phyloP scores from a whole-genome alignment of 1,140 invertebrate species.

The Carposina sasakii region DNA sequence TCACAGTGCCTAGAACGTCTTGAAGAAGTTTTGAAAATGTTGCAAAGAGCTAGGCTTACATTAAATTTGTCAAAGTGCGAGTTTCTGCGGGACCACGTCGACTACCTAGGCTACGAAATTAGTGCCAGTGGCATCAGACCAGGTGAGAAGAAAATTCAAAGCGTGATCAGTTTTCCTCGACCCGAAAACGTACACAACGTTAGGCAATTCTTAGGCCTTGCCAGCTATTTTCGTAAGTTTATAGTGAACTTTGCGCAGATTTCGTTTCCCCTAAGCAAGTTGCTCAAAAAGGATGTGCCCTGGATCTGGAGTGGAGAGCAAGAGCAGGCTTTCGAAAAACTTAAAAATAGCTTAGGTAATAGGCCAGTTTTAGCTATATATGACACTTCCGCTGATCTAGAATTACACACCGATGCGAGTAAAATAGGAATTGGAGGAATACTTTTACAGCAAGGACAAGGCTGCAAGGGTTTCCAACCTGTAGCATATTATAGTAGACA shows the following conservation, averaged over 20 bases:
- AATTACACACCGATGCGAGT: constrained; percentile 32
- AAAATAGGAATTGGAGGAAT: constrained; percentile 34
- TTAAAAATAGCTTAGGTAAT: constrained; percentile 22
- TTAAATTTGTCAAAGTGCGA: constrained; percentile 24
- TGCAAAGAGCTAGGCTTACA: constrained; percentile 13
- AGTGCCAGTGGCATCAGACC: constrained; percentile 22
- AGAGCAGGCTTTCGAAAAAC: constrained; percentile 9
- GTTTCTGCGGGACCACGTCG: constrained; percentile 14
- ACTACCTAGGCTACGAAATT: constrained; percentile 30
- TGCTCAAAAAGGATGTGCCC: constrained; percentile 28
- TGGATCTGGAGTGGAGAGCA: constrained; percentile 35
- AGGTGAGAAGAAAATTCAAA: constrained; percentile 16
- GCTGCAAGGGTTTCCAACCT: background rate
- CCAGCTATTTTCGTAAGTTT: constrained; percentile 36
- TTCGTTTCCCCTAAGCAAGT: constrained; percentile 28
- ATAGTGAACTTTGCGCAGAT: constrained; percentile 29
- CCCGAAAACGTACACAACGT: constrained; percentile 23
- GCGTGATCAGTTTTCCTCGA: constrained; percentile 18
- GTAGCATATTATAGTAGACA: constrained; percentile 3
- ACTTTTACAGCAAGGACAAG: constrained; percentile 2
- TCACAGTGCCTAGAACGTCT: constrained; percentile 31
- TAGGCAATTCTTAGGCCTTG: constrained; percentile 22
- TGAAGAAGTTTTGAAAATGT: constrained; percentile 16
- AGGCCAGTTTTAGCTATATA: constrained; percentile 44
- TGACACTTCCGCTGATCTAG: constrained; percentile 33